Evolutionary conservation across 2,797 vertebrate genomes (phyloP), one percentile per base, ranked within the genome.

Genomic region (Poecilia velifera): DNA sequence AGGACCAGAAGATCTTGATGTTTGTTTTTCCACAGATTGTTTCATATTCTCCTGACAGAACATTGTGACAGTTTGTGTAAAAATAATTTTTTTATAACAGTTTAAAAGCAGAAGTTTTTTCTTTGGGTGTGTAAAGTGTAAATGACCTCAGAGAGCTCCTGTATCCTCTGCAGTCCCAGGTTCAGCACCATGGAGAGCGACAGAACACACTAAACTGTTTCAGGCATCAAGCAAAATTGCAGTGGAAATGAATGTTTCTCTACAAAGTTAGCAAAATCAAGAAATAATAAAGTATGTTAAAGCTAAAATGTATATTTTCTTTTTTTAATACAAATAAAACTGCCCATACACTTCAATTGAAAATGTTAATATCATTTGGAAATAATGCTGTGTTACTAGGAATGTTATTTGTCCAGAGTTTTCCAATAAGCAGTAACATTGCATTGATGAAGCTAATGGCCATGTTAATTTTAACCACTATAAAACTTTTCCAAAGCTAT

Each of bases 101-200:
- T 25, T 53, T 25, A 53, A 25, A 51, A 6, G 53, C 53, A 1
- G 18, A 16, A 16, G 28, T 6, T 39, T 36, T 77, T 39, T 46
- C 41, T 36, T 53, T 81, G 36, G 68, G 20, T 41, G 22, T 59
- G 31, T 31, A 74, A 62, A 62, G 1, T 0, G 5, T 36, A 14
- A 22, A 85, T 82, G 46, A 84, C 80, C 85, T 78, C 0, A 55
- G 88, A 87, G 80, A 88, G 84, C 76, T 86, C 82, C 72, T 1
- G 1, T 46, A 43, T 78, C 74, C 55, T 43, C 0, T 28, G 14
- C 1, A 9, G 25, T 25, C 59, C 8, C 49, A 0, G 57, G 79
- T 80, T 82, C 86, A 87, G 85, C 74, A 89, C 86, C 82, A 14
- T 13, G 77, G 88, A 87, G 81, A 88, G 82, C n/a, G 68, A 71